phyloP scores from a whole-genome alignment of 2,797 vertebrate genomes.

The Huso huso region DNA sequence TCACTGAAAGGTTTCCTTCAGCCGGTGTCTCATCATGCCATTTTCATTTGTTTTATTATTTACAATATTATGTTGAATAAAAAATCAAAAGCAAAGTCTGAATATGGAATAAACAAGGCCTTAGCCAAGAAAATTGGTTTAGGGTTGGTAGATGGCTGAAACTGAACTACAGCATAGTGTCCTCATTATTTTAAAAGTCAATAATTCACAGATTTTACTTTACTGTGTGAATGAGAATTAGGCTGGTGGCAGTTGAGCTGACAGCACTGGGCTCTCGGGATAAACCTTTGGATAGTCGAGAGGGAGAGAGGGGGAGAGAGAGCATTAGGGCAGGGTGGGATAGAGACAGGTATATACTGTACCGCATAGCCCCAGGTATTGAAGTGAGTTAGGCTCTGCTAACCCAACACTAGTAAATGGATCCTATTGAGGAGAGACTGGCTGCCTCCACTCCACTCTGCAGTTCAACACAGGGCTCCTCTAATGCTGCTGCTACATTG shows the following conservation, averaged over 20 bases:
- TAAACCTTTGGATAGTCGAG: background rate
- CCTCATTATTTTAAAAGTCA: no score
- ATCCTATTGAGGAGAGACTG: conserved; percentile 27
- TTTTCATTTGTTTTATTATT: no score
- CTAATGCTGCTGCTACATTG: conserved; percentile 25
- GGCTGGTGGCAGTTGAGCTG: background rate
- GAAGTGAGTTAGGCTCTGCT: background rate
- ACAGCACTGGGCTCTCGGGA: background rate
- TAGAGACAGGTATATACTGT: conserved; percentile 3
- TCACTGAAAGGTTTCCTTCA: background rate
- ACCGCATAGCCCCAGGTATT: conserved; percentile 8
- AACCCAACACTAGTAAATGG: conserved; percentile 23
- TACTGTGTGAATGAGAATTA: background rate
- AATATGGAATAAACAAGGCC: no score
- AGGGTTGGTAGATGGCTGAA: no score
- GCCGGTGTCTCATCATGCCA: background rate
- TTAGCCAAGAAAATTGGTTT: background rate
- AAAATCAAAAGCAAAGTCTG: no score
- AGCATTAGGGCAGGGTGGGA: background rate
- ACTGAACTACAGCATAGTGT: no score
- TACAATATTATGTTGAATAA: no score
- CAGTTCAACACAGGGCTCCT: conserved; percentile 17
- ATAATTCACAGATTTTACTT: no score
- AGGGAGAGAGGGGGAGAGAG: background rate
- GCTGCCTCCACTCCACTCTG: conserved; percentile 19